Base-by-base conservation (phyloP, 2,797 vertebrate species). In the Urosaurus nigricauda region DNA sequence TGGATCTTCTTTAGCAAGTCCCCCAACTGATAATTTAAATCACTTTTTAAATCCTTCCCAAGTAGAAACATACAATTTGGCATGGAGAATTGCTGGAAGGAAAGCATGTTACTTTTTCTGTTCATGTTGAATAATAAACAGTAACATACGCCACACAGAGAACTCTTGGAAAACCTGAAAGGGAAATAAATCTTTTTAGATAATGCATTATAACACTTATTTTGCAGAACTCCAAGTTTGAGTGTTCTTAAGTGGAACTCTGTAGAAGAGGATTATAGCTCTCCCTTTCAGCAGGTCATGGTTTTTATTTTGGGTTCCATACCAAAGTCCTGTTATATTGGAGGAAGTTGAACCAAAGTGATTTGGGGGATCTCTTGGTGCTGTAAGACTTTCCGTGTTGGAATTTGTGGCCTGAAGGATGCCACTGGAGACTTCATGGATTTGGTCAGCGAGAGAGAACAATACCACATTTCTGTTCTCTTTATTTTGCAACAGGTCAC, bases 401-500 rank as follows among this genome's bases (percentile, higher is more conserved):
- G 65, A 89, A 29, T 87, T 81, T 88, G 14, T 0, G 0, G 47
- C 24, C 82, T 85, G 60, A 17, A 63, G 19, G 71, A 35, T 88
- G 65, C 40, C 43, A 79, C 85, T 68, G 5, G 79, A 37, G 84
- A 24, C 83, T 92, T 85, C 11, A 78, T 83, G 75, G 58, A 80
- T 63, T 86, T 7, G 83, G 1, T 60, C 24, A 60, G 37, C 78
- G 40, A 29, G 58, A 83, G 37, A 5, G 12, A 82, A 79, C 75
- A 88, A 70, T 79, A 17, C 83, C 86, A 73, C 87, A 83, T 94
- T 93, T 92, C 93, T 87, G 90, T 96, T 93, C 88, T 89, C 86
- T 90, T 94, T 95, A 87, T 95, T 95, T 94, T 90, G 88, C 92
- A 88, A 89, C 94, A 97, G 97, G 96, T 97, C 85, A 95, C 93